Percentiles rank a stretch among this genome's conserved stretches.
These are phyloP conservation scores for Neria commutata DNA, from an alignment of 2,888 invertebrate species.

Conservation along the genomic window DNA sequence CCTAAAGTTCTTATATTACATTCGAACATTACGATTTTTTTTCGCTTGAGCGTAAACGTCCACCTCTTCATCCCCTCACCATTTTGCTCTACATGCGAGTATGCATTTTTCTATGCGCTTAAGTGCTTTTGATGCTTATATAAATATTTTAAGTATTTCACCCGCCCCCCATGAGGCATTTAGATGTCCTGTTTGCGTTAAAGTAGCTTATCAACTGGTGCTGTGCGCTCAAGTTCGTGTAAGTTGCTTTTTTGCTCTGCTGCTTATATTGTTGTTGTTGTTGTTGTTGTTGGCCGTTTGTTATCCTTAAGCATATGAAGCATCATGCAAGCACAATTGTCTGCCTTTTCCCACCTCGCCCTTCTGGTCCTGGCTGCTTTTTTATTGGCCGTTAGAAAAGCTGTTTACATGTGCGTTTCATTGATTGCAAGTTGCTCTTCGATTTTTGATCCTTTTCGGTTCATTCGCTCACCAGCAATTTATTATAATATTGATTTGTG, in stretches of 20 bases:
- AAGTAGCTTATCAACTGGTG: constrained; percentile 48
- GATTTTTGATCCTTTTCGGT: constrained; percentile 11
- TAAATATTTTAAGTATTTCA: constrained; percentile 48
- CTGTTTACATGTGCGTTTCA: constrained; percentile 5
- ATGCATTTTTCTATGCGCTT: constrained; percentile 10
- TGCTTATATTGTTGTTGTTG: constrained; percentile 6
- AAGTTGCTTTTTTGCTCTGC: background rate
- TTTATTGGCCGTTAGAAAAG: background rate
- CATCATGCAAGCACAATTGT: constrained; percentile 47
- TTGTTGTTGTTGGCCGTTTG: constrained; percentile 10
- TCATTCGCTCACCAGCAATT: constrained; percentile 1
- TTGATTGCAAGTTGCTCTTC: constrained; percentile 10
- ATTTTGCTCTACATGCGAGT: too few species aligned
- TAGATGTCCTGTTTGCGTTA: constrained; percentile 16
- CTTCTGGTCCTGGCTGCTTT: background rate
- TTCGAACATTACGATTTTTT: too few species aligned
- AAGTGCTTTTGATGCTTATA: constrained; percentile 38
- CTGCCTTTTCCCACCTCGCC: constrained; percentile 12
- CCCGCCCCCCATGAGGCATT: background rate
- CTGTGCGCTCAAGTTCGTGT: background rate
- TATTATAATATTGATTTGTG: background rate
- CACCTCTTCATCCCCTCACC: too few species aligned
- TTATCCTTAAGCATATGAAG: constrained; percentile 42
- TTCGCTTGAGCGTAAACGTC: too few species aligned
- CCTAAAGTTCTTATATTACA: too few species aligned